Percentiles rank a stretch among this genome's conserved stretches.
These are phyloP conservation scores for Phenganax marumi DNA, from an alignment of 92 coral and sea anemone species.

Conservation along the genomic window DNA sequence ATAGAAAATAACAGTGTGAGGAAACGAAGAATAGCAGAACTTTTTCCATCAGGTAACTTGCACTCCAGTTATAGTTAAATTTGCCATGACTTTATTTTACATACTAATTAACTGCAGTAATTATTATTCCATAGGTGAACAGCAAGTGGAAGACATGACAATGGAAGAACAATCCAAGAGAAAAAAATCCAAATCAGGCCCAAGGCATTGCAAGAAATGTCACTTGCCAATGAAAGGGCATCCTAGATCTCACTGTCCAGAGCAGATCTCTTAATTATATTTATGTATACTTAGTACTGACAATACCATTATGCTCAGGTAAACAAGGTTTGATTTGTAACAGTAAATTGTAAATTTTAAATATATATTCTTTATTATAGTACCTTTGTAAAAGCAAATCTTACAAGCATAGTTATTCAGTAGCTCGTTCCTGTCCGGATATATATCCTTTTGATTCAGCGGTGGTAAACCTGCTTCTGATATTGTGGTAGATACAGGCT, in stretches of 20 bases:
- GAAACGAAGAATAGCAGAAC: constrained; percentile 45
- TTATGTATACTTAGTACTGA: not conserved
- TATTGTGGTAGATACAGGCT: constrained; percentile 59
- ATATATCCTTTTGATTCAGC: constrained; percentile 5
- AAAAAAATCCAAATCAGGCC: not conserved
- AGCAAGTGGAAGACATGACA: not conserved
- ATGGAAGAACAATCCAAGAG: not conserved
- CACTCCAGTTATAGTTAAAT: not conserved
- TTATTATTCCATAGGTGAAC: not conserved
- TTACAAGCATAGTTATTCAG: not conserved
- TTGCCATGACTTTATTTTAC: not conserved
- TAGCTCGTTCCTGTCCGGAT: not conserved
- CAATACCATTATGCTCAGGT: not conserved
- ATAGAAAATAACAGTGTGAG: constrained; percentile 25
- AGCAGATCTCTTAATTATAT: not conserved
- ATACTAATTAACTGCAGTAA: not conserved
- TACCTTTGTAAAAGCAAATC: not conserved
- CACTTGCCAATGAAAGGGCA: constrained; percentile 3
- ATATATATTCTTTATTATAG: too few relatives aligned
- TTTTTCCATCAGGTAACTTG: constrained; percentile 49
- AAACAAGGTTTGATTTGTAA: not conserved
- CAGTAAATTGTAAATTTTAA: not conserved
- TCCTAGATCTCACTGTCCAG: constrained; percentile 15
- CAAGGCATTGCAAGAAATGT: constrained; percentile 4
- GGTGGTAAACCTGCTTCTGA: constrained; percentile 33